These are phyloP conservation scores for Buphagus erythrorhynchus DNA, from an alignment of 2,797 vertebrate genomes.

Conservation along the genomic window DNA sequence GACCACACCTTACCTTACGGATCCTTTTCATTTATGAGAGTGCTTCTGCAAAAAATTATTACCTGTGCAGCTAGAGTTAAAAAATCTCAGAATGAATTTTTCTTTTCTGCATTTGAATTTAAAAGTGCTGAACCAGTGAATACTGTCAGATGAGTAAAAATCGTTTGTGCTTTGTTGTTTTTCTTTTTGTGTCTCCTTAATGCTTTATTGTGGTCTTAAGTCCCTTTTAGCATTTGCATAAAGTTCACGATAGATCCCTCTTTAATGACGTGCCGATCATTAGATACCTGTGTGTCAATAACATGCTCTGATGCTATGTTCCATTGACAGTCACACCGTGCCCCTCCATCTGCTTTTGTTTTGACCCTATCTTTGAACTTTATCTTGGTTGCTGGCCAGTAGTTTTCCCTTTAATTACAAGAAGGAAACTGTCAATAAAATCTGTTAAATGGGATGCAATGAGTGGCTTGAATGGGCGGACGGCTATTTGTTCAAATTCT, in stretches of 20 bases:
- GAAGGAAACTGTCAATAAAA: slow-evolving; percentile 99
- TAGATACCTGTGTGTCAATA: slow-evolving; percentile 95
- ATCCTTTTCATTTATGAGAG: background rate
- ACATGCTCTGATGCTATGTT: slow-evolving; percentile 89
- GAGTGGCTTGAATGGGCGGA: slow-evolving; percentile 89
- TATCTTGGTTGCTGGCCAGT: slow-evolving; percentile 98
- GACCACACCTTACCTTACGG: background rate
- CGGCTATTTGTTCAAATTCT: slow-evolving; percentile 95
- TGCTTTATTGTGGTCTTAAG: slow-evolving; percentile 80
- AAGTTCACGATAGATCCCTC: slow-evolving; percentile 92
- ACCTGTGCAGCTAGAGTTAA: slow-evolving; percentile 68
- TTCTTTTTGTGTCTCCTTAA: slow-evolving; percentile 77
- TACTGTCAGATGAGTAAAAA: slow-evolving; percentile 85
- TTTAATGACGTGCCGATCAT: slow-evolving; percentile 96
- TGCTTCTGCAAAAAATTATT: background rate
- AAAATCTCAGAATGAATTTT: slow-evolving; percentile 53
- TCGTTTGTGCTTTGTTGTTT: slow-evolving; percentile 81
- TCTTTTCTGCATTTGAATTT: slow-evolving; percentile 69
- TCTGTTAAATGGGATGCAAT: slow-evolving; percentile 99
- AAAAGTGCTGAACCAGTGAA: slow-evolving; percentile 77
- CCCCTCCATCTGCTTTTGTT: slow-evolving; percentile 91
- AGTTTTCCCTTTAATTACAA: slow-evolving; percentile 99
- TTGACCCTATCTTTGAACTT: slow-evolving; percentile 99
- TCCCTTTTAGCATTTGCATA: slow-evolving; percentile 93
- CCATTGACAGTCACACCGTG: slow-evolving; percentile 88